Percentiles rank a stretch among this genome's conserved stretches.
Evolutionary conservation across 2,797 vertebrate genomes (phyloP).

Genomic region (Amazona finschi): DNA sequence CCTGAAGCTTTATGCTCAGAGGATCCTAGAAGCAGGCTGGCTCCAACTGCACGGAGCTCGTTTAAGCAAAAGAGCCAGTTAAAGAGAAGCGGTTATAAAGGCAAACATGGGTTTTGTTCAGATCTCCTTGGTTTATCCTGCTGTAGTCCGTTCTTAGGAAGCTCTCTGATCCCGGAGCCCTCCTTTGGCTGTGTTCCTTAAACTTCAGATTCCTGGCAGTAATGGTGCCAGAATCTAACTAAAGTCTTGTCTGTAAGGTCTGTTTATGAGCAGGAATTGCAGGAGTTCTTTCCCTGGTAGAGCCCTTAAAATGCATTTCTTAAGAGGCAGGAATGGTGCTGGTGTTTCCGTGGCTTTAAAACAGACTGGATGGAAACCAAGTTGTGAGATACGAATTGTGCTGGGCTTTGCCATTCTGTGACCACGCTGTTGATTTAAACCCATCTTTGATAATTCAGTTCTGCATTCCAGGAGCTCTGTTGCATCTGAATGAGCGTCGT

Average conservation of each 20-base stretch:
- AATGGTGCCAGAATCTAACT: not conserved
- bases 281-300: not conserved
- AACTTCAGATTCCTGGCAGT: not conserved
- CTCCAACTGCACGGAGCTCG: not conserved
- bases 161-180: not conserved
- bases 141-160: not conserved
- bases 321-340: not conserved
- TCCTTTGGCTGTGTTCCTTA: not conserved
- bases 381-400: not conserved
- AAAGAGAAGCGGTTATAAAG: not conserved
- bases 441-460: rapidly evolving
- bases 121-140: not conserved
- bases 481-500: not conserved
- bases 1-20: not conserved
- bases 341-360: not conserved
- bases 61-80: not conserved
- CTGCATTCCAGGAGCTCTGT: not conserved
- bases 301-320: not conserved
- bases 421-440: not conserved
- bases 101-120: not conserved
- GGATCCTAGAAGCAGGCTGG: not conserved
- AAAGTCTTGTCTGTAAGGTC: not conserved
- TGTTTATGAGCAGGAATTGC: not conserved
- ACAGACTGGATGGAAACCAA: not conserved
- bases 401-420: not conserved